A percentile compares a stretch with the other conserved stretches of the same genome.
phyloP scores from a whole-genome alignment of 2,888 invertebrate genomes.

The Drosophila ochracea region DNA sequence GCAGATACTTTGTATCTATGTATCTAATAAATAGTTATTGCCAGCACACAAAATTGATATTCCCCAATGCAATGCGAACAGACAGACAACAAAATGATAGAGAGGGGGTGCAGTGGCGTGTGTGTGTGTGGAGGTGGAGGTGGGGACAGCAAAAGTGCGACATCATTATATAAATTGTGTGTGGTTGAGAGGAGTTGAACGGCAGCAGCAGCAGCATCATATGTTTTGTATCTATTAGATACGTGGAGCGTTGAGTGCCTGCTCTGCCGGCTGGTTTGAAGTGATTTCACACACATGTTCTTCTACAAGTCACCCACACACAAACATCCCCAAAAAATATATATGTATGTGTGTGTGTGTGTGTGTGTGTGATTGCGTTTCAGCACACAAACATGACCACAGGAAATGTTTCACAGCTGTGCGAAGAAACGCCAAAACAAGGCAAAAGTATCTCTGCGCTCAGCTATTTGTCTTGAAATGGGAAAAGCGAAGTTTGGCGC shows the following conservation, averaged over 20 bases:
- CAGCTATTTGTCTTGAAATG: constrained; percentile 65
- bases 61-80: constrained; percentile 54
- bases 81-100: not conserved
- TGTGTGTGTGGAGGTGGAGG: not conserved
- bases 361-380: constrained; percentile 25
- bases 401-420: constrained; percentile 74
- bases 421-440: constrained; percentile 26
- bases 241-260: constrained; percentile 41
- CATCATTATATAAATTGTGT: constrained; percentile 80
- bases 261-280: constrained; percentile 46
- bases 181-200: constrained; percentile 10
- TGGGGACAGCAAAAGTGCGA: constrained; percentile 71
- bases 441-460: constrained; percentile 46
- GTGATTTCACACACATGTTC: constrained; percentile 79
- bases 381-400: constrained; percentile 73
- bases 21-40: constrained; percentile 82
- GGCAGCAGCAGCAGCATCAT: constrained; percentile 61
- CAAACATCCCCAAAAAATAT: not conserved
- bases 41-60: constrained; percentile 78
- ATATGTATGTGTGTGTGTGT: constrained; percentile 3
- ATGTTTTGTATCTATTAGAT: constrained; percentile 77
- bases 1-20: constrained; percentile 69
- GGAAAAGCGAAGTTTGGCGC: not conserved
- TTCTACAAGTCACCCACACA: constrained; percentile 4
- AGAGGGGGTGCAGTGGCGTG: not conserved